Percentiles rank a stretch among this genome's conserved stretches.
Conservation (phyloP, 2,113 vertebrate genomes). For the Promerops cafer region DNA sequence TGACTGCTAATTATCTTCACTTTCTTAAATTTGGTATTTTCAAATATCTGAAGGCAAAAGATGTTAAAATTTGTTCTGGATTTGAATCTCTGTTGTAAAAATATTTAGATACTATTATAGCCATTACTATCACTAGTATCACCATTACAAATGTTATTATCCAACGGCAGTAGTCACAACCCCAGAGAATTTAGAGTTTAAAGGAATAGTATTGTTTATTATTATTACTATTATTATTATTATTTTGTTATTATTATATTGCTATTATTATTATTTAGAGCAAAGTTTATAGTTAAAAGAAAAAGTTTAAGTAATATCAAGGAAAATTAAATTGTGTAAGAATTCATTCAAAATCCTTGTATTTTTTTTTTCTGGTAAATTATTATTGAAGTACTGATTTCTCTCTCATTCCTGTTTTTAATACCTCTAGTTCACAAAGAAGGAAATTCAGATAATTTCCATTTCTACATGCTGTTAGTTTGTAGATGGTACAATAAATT, state of each 20-base stretch:
- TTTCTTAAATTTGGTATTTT: background rate
- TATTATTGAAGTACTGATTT: background rate
- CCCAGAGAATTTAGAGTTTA: background rate
- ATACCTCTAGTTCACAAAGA: background rate
- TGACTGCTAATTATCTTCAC: background rate
- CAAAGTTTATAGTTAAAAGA: background rate
- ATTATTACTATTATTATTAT: too few relatives aligned
- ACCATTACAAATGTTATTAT: background rate
- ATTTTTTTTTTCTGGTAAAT: background rate
- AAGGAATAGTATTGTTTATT: background rate
- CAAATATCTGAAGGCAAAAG: background rate
- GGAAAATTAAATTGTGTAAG: background rate
- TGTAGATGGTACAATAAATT: background rate
- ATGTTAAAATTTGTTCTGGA: background rate
- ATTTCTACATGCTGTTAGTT: background rate
- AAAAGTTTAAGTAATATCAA: background rate
- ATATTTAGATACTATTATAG: background rate
- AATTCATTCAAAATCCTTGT: accelerated
- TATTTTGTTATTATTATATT: too few relatives aligned
- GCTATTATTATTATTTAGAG: too few relatives aligned
- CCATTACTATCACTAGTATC: background rate
- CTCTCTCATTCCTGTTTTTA: background rate
- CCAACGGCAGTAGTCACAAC: background rate
- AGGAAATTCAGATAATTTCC: background rate
- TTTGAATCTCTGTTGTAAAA: background rate